Conservation (phyloP, 1,140 invertebrate genomes). For the Solenopsis fugax region DNA sequence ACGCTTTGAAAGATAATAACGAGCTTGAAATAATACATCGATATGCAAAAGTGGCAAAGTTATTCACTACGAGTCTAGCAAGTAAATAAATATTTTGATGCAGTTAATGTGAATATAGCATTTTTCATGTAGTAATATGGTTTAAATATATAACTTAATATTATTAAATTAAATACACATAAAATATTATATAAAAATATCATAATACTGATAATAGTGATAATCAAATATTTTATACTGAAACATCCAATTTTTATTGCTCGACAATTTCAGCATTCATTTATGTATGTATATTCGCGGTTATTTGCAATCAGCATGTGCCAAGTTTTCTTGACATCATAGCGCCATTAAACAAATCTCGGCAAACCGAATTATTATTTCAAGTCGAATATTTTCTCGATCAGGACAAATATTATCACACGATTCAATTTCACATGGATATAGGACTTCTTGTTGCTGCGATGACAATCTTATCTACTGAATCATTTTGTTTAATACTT, state of each 20-base stretch:
- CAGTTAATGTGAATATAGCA: neutral
- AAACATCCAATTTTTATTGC: neutral
- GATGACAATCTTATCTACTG: constrained; percentile 67
- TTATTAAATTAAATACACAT: neutral
- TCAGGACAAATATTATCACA: constrained; percentile 68
- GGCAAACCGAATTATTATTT: constrained; percentile 7
- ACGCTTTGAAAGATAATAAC: constrained; percentile 7
- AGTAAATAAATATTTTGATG: constrained; percentile 18
- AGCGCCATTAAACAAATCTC: constrained; percentile 13
- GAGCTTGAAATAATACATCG: constrained; percentile 18
- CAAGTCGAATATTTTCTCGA: constrained; percentile 69
- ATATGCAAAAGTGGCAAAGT: neutral
- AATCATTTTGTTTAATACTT: constrained; percentile 39
- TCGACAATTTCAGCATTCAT: constrained; percentile 31
- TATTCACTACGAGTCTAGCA: constrained; percentile 13
- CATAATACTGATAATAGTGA: neutral
- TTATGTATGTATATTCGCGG: neutral
- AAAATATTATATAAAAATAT: neutral
- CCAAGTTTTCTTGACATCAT: constrained; percentile 30
- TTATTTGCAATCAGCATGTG: constrained; percentile 24
- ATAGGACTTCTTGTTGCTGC: constrained; percentile 58
- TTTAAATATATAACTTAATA: neutral
- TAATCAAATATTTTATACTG: neutral
- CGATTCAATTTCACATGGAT: constrained; percentile 62
- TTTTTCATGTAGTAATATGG: neutral